Conservation (phyloP, 1,140 invertebrate genomes). For the Drosophila varians region DNA sequence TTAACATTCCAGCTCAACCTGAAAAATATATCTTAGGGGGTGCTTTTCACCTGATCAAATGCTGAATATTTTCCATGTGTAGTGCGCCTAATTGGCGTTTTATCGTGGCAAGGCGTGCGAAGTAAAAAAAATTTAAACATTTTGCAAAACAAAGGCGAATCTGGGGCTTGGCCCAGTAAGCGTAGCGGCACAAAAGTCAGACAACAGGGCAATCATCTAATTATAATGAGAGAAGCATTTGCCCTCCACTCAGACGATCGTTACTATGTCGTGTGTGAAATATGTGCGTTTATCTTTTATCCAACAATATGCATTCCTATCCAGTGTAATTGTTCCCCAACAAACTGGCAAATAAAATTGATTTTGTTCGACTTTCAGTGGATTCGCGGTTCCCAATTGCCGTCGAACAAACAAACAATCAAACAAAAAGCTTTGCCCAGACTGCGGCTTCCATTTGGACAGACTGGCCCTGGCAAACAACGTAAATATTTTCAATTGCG, state of each 20-base stretch:
- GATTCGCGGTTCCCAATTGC: conserved; percentile 30
- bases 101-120: conserved; percentile 29
- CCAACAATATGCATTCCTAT: too few species aligned
- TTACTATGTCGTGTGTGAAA: conserved; percentile 3
- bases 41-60: background rate
- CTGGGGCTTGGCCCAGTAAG: conserved; percentile 38
- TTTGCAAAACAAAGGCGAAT: conserved; percentile 28
- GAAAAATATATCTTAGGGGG: background rate
- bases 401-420: conserved; percentile 37
- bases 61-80: background rate
- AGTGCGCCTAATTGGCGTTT: conserved; percentile 23
- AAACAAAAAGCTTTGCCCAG: too few species aligned
- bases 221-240: conserved; percentile 58
- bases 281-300: conserved; percentile 25
- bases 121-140: conserved; percentile 28
- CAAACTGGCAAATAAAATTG: conserved; percentile 37
- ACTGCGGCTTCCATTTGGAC: too few species aligned
- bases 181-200: conserved; percentile 10
- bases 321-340: too few species aligned
- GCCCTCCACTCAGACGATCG: conserved; percentile 40
- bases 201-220: conserved; percentile 41
- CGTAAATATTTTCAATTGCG: conserved; percentile 34
- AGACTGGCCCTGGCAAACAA: conserved; percentile 37
- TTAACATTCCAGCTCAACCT: too few species aligned
- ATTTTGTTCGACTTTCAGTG: conserved; percentile 15